phyloP scores from a whole-genome alignment of 2,113 vertebrate genomes.

The Sigmodon hispidus region DNA sequence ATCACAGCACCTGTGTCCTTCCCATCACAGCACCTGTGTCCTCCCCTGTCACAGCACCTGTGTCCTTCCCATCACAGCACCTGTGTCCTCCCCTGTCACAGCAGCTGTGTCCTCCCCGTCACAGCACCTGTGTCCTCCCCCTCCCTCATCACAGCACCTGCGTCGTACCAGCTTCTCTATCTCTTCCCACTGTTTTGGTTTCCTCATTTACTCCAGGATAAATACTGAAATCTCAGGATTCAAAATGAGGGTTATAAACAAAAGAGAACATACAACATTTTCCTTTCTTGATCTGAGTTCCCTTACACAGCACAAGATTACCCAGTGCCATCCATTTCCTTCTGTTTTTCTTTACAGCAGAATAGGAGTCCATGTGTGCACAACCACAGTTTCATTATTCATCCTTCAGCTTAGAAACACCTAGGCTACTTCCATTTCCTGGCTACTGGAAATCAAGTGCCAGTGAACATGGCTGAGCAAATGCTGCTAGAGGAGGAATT shows the following conservation, averaged over 20 bases:
- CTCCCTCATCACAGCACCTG: no score
- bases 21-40: no score
- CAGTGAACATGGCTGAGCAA: neutral
- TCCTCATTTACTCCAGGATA: neutral
- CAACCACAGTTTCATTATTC: neutral
- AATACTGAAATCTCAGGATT: neutral
- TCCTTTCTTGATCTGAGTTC: neutral
- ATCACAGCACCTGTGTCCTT: no score
- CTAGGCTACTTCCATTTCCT: neutral
- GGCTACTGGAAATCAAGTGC: neutral
- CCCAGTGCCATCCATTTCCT: neutral
- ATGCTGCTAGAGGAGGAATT: neutral
- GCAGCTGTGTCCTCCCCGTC: no score
- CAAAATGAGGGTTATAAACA: neutral
- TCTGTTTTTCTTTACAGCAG: neutral
- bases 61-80: no score
- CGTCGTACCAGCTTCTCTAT: neutral
- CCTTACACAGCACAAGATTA: no score
- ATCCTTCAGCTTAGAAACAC: neutral
- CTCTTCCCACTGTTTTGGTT: neutral
- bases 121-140: neutral
- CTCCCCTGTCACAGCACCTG: no score
- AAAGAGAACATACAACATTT: neutral
- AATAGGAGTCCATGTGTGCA: neutral
- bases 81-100: no score